Conservation (phyloP, 2,888 invertebrate genomes). For the Emmelina monodactyla region DNA sequence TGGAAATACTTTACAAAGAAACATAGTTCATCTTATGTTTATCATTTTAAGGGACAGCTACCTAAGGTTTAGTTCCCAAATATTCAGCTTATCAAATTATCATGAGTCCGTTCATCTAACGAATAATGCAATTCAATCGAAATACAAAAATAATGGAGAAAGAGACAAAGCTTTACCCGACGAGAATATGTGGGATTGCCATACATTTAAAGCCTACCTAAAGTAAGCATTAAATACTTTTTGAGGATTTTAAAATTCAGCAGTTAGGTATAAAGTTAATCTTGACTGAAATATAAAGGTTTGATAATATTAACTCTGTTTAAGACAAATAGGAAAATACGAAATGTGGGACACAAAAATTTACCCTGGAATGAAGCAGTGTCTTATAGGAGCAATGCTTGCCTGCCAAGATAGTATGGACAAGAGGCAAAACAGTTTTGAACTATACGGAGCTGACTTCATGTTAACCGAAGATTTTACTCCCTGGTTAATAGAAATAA, state of each 20-base stretch:
- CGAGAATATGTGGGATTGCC: conserved; percentile 96
- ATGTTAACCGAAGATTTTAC: conserved; percentile 88
- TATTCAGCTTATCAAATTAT: conserved; percentile 84
- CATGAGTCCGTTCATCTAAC: conserved; percentile 93
- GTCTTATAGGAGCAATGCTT: conserved; percentile 78
- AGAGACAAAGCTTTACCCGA: conserved; percentile 80
- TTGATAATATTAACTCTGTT: not conserved
- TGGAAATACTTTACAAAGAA: too few species aligned
- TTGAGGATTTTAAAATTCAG: not conserved
- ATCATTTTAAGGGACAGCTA: conserved; percentile 81
- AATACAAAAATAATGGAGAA: conserved; percentile 76
- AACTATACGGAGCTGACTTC: conserved; percentile 94
- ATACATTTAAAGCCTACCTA: conserved; percentile 77
- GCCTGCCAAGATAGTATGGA: conserved; percentile 89
- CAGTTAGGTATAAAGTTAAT: not conserved
- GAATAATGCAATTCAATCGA: conserved; percentile 92
- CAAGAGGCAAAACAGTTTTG: conserved; percentile 82
- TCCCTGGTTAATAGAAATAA: conserved; percentile 95
- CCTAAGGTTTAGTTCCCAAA: conserved; percentile 89
- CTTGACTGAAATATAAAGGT: too few species aligned
- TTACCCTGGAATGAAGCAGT: conserved; percentile 88
- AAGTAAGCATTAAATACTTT: conserved; percentile 47
- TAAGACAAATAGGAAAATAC: conserved; percentile 75
- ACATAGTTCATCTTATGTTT: not conserved
- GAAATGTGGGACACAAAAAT: conserved; percentile 85